Conservation (phyloP, 2,797 vertebrate genomes). For the Galaxias olidus region DNA sequence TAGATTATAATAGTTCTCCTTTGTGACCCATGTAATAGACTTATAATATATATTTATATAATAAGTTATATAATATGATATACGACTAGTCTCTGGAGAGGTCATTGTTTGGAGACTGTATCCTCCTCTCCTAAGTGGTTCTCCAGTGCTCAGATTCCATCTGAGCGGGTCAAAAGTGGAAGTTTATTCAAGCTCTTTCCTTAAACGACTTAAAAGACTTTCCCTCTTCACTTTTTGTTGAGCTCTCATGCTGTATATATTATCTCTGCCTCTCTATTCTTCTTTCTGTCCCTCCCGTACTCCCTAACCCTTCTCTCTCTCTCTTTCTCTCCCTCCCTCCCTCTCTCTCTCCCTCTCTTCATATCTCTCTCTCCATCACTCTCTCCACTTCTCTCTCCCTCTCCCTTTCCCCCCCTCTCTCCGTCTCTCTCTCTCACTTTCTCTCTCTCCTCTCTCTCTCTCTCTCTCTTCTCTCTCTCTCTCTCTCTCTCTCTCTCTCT, state of each 20-base stretch:
- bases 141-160: constrained; percentile 23
- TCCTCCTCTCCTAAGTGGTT: constrained; percentile 28
- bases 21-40: neutral
- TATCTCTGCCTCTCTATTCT: neutral
- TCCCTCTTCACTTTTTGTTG: constrained; percentile 17
- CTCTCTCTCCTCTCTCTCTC: constrained; percentile 18
- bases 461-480: neutral
- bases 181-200: constrained; percentile 42
- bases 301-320: neutral
- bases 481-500: neutral
- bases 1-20: too few species aligned
- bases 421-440: neutral
- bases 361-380: neutral
- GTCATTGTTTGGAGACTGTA: neutral
- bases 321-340: neutral
- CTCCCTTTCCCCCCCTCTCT: neutral
- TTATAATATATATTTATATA: neutral
- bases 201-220: neutral
- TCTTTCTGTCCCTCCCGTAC: neutral
- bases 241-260: neutral
- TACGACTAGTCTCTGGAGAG: too few species aligned
- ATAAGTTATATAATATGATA: too few species aligned
- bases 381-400: neutral
- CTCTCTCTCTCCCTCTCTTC: neutral
- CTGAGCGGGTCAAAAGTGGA: constrained; percentile 31